phyloP scores from a whole-genome alignment of 92 coral and sea anemone genomes.

The Muricea muricata region DNA sequence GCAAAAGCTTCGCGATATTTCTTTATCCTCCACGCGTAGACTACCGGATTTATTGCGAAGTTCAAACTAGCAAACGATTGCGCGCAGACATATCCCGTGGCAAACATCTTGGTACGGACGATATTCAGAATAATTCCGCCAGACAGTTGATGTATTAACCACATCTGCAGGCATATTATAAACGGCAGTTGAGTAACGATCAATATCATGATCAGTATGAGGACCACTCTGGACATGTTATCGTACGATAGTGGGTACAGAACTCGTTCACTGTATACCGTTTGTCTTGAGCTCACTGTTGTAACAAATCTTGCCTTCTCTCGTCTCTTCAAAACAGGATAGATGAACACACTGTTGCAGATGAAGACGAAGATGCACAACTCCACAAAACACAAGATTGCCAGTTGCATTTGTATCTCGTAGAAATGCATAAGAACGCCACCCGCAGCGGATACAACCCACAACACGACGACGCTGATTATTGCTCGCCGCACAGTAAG shows the following conservation, averaged over 20 bases:
- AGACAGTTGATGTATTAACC: not conserved
- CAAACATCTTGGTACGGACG: not conserved
- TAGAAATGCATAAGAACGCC: conserved; percentile 27
- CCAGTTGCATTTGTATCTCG: not conserved
- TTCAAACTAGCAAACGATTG: conserved; percentile 34
- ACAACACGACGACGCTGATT: not conserved
- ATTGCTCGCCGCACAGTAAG: conserved; percentile 24
- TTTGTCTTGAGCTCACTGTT: not conserved
- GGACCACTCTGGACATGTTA: conserved; percentile 34
- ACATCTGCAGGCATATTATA: conserved; percentile 10
- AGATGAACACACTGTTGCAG: conserved; percentile 26
- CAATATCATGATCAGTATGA: conserved; percentile 14
- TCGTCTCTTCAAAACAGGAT: conserved; percentile 29
- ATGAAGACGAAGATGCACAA: conserved; percentile 15
- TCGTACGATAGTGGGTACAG: not conserved
- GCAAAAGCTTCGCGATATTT: conserved; percentile 36
- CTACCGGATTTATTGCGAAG: conserved; percentile 33
- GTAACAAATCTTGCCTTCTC: conserved; percentile 5
- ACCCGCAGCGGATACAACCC: conserved; percentile 21
- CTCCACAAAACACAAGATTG: conserved; percentile 6
- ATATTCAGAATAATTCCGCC: not conserved
- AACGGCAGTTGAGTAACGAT: conserved; percentile 35
- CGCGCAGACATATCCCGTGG: not conserved
- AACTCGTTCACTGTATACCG: conserved; percentile 3
- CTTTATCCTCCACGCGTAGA: conserved; percentile 38